Evolutionary conservation across 2,113 vertebrate species (phyloP), one percentile per base, ranked within the genome.

Genomic region (Lipophrys pholis): DNA sequence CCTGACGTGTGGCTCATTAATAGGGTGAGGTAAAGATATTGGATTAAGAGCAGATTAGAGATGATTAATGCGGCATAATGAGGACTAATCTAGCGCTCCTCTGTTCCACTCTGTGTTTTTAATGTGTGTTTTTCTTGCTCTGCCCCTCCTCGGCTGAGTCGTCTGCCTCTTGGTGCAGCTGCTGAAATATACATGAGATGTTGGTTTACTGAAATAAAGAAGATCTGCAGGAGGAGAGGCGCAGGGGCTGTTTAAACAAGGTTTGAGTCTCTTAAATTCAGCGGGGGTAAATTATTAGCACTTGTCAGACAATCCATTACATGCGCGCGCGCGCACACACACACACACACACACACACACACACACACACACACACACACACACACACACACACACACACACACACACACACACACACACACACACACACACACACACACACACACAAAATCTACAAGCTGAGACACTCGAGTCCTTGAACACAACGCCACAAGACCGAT

Each of bases 1-100:
- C 69, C 40, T 75, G 66, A 76, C 10, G 14, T 78, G 75, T 74
- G 70, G 71, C 77, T 83, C 69, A 57, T 85, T 91, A 89, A 88
- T 88, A 81, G 73, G 46, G 78, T 83, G 78, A 79, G 69, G 81
- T 90, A 86, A 82, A 89, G 54, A 89, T 87, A 87, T 88, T 90
- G 87, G 89, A 89, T 92, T 92, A 92, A 84, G 65, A 80, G 63
- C 76, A 90, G 88, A 90, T 92, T 91, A 91, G 78, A 83, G 71
- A 85, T 78, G 77, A 86, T 88, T 91, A 92, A 85, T 81, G 77
- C 78, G 12, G 77, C 83, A 88, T 90, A 90, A 91, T 91, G 81
- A 90, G 71, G 60, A 83, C 71, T 89, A 86, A 88, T 83, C 81
- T 82, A 67, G 16, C 12, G 16, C 70, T 79, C 53, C 56, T 69